Evolutionary conservation across 2,113 vertebrate genomes (phyloP).

Genomic region (Panthera leo): DNA sequence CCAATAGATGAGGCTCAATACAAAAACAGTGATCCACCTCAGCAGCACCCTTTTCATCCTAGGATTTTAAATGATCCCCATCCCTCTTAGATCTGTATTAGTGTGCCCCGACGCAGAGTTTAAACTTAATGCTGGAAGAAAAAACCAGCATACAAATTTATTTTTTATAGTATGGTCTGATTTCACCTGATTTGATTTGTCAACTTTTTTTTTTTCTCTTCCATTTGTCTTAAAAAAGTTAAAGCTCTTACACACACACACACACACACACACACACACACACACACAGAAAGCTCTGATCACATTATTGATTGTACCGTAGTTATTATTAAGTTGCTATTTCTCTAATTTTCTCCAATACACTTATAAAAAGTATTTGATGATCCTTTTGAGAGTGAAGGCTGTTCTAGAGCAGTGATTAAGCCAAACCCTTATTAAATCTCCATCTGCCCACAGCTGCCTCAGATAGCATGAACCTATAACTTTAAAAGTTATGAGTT

Average conservation of each 20-base stretch:
- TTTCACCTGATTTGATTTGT: neutral
- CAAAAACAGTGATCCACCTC: neutral
- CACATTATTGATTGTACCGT: neutral
- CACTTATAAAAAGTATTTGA: neutral
- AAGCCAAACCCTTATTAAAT: constrained; percentile 36
- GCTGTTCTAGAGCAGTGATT: neutral
- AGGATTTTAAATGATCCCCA: neutral
- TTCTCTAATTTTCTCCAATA: neutral
- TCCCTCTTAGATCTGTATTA: neutral
- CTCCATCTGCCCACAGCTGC: neutral
- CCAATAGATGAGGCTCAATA: neutral
- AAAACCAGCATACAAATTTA: neutral
- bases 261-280: too few relatives aligned
- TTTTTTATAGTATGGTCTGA: neutral
- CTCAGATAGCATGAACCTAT: neutral
- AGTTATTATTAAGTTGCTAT: neutral
- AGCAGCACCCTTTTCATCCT: neutral
- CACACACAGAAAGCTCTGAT: neutral
- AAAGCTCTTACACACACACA: neutral
- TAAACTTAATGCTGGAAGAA: neutral
- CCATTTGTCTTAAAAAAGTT: neutral
- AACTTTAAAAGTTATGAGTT: neutral
- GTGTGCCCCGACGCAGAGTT: neutral
- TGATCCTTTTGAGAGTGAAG: neutral
- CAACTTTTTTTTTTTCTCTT: neutral